Evolutionary conservation across 2,797 vertebrate species (phyloP).

Genomic region (Rhyacichthys aspro): DNA sequence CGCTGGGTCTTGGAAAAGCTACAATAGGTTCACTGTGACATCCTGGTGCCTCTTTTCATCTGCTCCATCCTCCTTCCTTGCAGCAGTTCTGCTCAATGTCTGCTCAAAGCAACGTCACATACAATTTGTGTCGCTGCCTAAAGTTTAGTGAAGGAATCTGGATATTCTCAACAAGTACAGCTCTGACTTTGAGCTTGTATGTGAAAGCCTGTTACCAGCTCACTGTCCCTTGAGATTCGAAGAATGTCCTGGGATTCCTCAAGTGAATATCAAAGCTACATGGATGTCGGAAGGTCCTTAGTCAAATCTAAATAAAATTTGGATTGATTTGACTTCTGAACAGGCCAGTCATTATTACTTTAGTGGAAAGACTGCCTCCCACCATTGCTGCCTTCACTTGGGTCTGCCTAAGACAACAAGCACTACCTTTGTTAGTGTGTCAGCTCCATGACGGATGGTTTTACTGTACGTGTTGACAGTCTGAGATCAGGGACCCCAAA

Average conservation of each 20-base stretch:
- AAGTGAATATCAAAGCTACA: constrained; percentile 47
- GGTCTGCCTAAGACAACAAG: constrained; percentile 33
- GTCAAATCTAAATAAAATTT: constrained; percentile 20
- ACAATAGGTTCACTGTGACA: constrained; percentile 60
- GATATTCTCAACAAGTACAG: constrained; percentile 61
- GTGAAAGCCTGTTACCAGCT: constrained; percentile 62
- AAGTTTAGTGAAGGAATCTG: constrained; percentile 60
- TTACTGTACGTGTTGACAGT: constrained; percentile 73
- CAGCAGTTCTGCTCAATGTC: constrained; percentile 61
- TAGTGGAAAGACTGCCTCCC: constrained; percentile 10
- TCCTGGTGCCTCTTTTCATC: constrained; percentile 60
- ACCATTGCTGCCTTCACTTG: constrained; percentile 42
- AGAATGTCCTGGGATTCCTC: constrained; percentile 66
- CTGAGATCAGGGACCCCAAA: constrained; percentile 56
- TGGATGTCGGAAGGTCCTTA: constrained; percentile 15
- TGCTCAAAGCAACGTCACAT: constrained; percentile 59
- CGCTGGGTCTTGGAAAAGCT: constrained; percentile 44
- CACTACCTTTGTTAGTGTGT: constrained; percentile 23
- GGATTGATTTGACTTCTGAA: constrained; percentile 26
- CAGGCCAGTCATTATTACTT: constrained; percentile 37
- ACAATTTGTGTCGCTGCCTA: constrained; percentile 56
- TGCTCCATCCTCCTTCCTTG: constrained; percentile 39
- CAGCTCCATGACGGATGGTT: constrained; percentile 61
- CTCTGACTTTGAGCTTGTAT: constrained; percentile 57
- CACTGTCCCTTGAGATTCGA: constrained; percentile 48